Evolutionary conservation across 2,797 vertebrate species (phyloP), one percentile per base, ranked within the genome.

Genomic region (Lagodon rhomboides): DNA sequence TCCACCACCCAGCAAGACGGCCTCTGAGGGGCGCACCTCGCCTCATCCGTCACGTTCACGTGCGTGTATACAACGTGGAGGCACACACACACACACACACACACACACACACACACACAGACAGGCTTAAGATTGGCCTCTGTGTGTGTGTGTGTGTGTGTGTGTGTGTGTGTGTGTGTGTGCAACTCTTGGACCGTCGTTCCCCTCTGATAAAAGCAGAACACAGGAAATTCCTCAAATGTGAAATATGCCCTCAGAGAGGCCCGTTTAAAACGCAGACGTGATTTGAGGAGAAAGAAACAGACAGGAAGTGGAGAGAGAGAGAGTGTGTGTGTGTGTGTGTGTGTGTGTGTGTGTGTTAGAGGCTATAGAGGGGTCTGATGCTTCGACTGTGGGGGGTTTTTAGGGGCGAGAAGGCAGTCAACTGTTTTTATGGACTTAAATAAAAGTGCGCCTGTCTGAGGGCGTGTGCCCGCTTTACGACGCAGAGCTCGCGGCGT

Each of bases 211-310:
- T 87, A 81, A 23, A 86, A 89, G 83, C 88, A 75, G 77, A 85
- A 77, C 75, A 91, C 92, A 93, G 92, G 91, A 93, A 91, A 91
- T 93, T 85, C 89, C 92, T 84, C 73, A 73, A 79, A 86, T 79
- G 81, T 87, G 82, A 88, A 92, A 91, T 91, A 80, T 83, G 84
- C 71, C 34, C 75, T 83, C 49, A 0, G 41, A 83, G 74, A 89
- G 81, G 81, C 80, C 81, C 3, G 75, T 81, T 84, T 75, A 79
- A 82, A 83, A 68, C 49, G 44, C 56, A 68, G 73, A 62, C 18
- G 16, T 22, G 78, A 87, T 86, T 43, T 67, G 44, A 71, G 60
- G 50, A 70, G 63, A 76, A 63, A 58, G 51, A 23, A 61, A 55
- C 3, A 62, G 60, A 61, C 43, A 81, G 83, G 88, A 82, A 83